Conservation (phyloP, 2,888 invertebrate genomes). For the Lasioglossum morio region DNA sequence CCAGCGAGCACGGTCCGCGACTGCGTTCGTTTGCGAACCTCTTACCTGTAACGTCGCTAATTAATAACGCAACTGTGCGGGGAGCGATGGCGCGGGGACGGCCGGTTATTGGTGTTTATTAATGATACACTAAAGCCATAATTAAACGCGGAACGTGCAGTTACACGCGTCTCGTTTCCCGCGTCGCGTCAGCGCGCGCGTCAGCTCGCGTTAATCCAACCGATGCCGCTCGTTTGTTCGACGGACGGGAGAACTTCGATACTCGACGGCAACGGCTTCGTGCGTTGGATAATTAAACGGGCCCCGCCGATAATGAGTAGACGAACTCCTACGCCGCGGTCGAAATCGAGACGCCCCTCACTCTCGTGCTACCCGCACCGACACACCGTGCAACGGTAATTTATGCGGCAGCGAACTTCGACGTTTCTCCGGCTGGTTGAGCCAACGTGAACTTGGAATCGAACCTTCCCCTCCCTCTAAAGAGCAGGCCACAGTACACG, state of each 20-base stretch:
- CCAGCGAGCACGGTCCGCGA: not conserved
- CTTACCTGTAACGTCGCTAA: constrained; percentile 36
- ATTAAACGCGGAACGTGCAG: constrained; percentile 57
- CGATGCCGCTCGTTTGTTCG: constrained; percentile 64
- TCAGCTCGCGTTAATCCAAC: constrained; percentile 56
- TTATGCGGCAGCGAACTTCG: constrained; percentile 45
- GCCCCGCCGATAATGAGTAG: constrained; percentile 59
- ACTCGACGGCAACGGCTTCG: constrained; percentile 20
- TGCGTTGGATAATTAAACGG: constrained; percentile 67
- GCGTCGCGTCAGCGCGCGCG: not conserved
- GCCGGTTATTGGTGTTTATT: constrained; percentile 53
- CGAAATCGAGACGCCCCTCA: constrained; percentile 56
- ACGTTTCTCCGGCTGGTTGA: constrained; percentile 11
- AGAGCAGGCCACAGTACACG: not conserved
- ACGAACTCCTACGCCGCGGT: constrained; percentile 42
- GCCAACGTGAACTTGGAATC: not conserved
- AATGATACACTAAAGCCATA: constrained; percentile 47
- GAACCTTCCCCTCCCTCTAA: not conserved
- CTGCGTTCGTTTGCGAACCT: constrained; percentile 14
- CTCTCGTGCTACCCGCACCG: not conserved
- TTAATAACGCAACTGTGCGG: constrained; percentile 41
- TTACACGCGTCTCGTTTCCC: constrained; percentile 37
- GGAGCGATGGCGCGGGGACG: not conserved
- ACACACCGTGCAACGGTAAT: constrained; percentile 50
- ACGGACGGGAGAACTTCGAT: constrained; percentile 52